Evolutionary conservation across 2,888 invertebrate genomes (phyloP), one percentile per base, ranked within the genome.

Genomic region (Drosophila macrospina): DNA sequence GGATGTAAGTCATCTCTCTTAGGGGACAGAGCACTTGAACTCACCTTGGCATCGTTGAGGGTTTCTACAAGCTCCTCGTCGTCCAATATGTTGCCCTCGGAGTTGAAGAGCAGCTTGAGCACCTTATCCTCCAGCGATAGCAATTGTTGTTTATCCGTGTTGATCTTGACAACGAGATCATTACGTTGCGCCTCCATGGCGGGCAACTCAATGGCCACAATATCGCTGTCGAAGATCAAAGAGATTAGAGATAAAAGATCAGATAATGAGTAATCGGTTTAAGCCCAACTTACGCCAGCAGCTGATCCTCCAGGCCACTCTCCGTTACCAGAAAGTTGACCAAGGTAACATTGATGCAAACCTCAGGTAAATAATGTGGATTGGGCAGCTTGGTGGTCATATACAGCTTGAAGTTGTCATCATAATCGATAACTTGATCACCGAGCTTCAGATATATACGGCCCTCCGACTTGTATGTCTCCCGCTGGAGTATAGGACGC

Each of bases 291-390:
- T 93, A 95, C 98, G 97, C 97, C 39, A 98, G 93, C 37, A 98
- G 92, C 90, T 98, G 98, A 91, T 98, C 98, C 91, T 98, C 98
- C 3, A 98, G 93, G 4, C 98, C 98, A 44, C 95, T 95, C 0
- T 95, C 94, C 0, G 98, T 98, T 34, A 98, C 98, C 55, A 98
- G 96, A 90, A 98, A 98, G 92, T 98, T 98, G 6, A 98, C 96
- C 10, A 98, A 93, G 0, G 97, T 97, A 1, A 98, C 98, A 93
- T 97, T 97, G 66, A 97, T 97, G 89, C 98, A 97, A 69, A 98
- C 95, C 92, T 98, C 98, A 0, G 98, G 98, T 70, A 98, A 92
- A 92, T 98, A 98, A 93, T 98, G 98, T 0, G 98, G 98, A 93
- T 98, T 98, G 0, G 97, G 94, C 59, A 98, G 93, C 92, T 98